Conservation (phyloP, 2,797 vertebrate genomes). For the Rhadinocentrus ornatus region DNA sequence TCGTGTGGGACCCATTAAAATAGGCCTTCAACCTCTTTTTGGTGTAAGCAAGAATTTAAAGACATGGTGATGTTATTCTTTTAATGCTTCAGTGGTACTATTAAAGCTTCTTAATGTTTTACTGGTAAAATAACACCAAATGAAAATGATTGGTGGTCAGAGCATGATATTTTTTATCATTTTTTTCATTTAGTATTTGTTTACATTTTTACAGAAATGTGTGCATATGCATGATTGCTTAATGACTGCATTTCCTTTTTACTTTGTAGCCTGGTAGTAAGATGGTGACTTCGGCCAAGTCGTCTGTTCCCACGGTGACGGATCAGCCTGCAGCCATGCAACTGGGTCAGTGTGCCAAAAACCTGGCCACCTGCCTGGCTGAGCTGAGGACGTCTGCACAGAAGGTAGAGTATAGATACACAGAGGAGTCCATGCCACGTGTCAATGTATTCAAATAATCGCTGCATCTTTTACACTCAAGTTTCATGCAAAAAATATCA, state of each 20-base stretch:
- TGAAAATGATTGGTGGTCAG: not conserved
- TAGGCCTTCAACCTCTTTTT: slow-evolving; percentile 64
- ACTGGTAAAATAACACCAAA: not conserved
- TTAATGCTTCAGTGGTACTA: slow-evolving; percentile 15
- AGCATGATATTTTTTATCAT: slow-evolving; percentile 3
- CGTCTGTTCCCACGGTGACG: slow-evolving; percentile 93
- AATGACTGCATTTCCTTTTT: not conserved
- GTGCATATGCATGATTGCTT: not conserved
- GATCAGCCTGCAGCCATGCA: slow-evolving; percentile 99
- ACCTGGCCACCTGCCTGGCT: slow-evolving; percentile 95
- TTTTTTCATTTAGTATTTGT: not conserved
- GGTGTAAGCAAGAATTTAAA: slow-evolving; percentile 32
- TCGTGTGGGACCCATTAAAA: slow-evolving; percentile 54
- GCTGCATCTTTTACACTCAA: not conserved
- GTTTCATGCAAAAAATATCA: not conserved
- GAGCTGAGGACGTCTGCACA: slow-evolving; percentile 94
- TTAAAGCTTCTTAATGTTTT: slow-evolving; percentile 10
- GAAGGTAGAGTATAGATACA: slow-evolving; percentile 83
- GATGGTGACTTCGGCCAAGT: slow-evolving; percentile 97
- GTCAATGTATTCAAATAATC: not conserved
- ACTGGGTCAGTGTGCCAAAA: slow-evolving; percentile 96
- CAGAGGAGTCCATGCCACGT: not conserved
- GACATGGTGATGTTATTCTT: slow-evolving; percentile 25
- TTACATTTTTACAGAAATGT: not conserved
- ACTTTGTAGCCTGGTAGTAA: slow-evolving; percentile 91